Evolutionary conservation across 2,797 vertebrate genomes (phyloP).

Genomic region (Anguilla megastoma): DNA sequence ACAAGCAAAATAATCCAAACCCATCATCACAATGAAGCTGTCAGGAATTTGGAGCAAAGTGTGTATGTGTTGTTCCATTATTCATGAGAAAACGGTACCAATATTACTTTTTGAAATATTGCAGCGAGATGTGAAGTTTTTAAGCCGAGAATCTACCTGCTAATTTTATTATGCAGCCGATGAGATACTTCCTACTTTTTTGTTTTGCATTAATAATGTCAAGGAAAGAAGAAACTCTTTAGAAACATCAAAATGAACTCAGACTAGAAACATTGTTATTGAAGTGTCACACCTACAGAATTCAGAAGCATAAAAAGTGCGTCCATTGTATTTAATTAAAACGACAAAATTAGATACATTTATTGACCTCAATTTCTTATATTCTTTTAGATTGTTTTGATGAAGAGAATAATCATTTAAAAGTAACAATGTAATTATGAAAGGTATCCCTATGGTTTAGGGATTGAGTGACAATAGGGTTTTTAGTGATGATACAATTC

Average conservation of each 20-base stretch:
- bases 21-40: constrained; percentile 53
- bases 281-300: not conserved
- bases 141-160: constrained; percentile 37
- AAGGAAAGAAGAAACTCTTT: not conserved
- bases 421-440: not conserved
- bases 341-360: not conserved
- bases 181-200: constrained; percentile 42
- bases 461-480: not conserved
- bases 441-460: not conserved
- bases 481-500: not conserved
- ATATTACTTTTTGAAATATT: constrained; percentile 56
- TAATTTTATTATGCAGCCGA: constrained; percentile 42
- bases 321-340: not conserved
- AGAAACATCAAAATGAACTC: constrained; percentile 3
- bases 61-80: constrained; percentile 59
- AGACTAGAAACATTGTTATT: not conserved
- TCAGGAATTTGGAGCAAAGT: constrained; percentile 50
- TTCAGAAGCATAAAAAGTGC: not conserved
- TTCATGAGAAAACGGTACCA: constrained; percentile 53
- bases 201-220: constrained; percentile 25
- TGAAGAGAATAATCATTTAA: not conserved
- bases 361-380: not conserved
- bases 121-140: constrained; percentile 43
- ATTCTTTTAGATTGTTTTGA: not conserved
- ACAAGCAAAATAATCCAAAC: constrained; percentile 51